Evolutionary conservation across 2,797 vertebrate species (phyloP).

Genomic region (Mormyrops boulengeri): DNA sequence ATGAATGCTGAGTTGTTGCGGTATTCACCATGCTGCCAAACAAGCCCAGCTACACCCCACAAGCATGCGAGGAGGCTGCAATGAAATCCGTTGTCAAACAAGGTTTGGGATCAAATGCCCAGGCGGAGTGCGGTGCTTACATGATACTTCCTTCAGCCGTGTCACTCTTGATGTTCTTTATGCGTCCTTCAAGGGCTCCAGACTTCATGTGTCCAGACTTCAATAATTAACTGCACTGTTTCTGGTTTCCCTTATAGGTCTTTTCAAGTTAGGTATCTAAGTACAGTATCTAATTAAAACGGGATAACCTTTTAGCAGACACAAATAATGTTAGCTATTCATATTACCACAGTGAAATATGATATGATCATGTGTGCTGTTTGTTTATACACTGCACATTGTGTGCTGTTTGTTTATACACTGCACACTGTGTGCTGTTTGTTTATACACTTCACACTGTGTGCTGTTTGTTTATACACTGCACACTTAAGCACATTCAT

Average conservation of each 20-base stretch:
- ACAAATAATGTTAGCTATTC: not conserved
- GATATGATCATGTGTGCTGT: not conserved
- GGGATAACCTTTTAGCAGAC: not conserved
- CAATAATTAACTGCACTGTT: not conserved
- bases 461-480: not conserved
- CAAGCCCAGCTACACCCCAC: constrained; percentile 55
- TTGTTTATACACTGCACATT: too few relatives aligned
- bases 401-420: too few relatives aligned
- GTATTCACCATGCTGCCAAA: constrained; percentile 57
- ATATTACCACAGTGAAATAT: not conserved
- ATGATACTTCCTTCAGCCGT: constrained; percentile 19
- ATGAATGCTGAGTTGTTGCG: constrained; percentile 57
- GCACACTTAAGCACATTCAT: not conserved
- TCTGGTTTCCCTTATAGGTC: not conserved
- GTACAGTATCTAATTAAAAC: not conserved
- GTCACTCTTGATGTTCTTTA: too few relatives aligned
- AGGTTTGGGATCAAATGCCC: constrained; percentile 71
- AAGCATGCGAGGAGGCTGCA: constrained; percentile 57
- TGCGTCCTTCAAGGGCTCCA: not conserved
- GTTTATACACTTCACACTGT: not conserved
- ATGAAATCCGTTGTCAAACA: constrained; percentile 59
- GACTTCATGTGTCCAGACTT: not conserved
- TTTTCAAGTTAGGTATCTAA: not conserved
- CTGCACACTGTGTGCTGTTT: not conserved
- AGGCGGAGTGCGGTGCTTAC: constrained; percentile 51